phyloP scores from a whole-genome alignment of 2,888 invertebrate genomes.

The Lochmaea capreae region DNA sequence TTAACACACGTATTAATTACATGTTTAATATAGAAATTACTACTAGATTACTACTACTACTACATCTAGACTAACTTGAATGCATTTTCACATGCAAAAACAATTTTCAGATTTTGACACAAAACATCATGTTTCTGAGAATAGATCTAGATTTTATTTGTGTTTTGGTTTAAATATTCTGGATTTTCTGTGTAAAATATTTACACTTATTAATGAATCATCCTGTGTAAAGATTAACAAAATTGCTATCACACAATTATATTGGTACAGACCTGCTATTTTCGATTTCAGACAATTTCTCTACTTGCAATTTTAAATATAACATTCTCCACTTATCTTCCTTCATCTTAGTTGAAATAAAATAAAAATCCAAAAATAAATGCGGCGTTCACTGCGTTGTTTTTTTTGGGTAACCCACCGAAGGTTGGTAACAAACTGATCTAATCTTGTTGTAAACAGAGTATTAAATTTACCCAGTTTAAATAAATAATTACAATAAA shows the following conservation, averaged over 20 bases:
- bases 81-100: too few relatives aligned
- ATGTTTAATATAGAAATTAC: too few relatives aligned
- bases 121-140: too few relatives aligned
- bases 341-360: neutral
- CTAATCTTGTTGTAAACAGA: neutral
- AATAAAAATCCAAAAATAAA: neutral
- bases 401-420: neutral
- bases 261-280: slow-evolving; percentile 37
- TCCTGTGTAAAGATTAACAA: too few relatives aligned
- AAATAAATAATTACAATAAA: neutral
- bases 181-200: too few relatives aligned
- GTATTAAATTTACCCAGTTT: neutral
- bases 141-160: too few relatives aligned
- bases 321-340: slow-evolving; percentile 38
- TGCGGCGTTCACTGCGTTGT: neutral
- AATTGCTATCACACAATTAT: neutral
- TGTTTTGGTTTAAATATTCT: too few relatives aligned
- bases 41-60: too few relatives aligned
- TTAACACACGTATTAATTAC: too few relatives aligned
- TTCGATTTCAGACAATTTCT: slow-evolving; percentile 37
- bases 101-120: too few relatives aligned
- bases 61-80: too few relatives aligned
- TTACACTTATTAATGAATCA: too few relatives aligned
- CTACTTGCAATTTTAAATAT: slow-evolving; percentile 36
- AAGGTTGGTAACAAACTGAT: neutral